phyloP scores from a whole-genome alignment of 2,113 vertebrate species.

The Nothobranchius kuhntae region DNA sequence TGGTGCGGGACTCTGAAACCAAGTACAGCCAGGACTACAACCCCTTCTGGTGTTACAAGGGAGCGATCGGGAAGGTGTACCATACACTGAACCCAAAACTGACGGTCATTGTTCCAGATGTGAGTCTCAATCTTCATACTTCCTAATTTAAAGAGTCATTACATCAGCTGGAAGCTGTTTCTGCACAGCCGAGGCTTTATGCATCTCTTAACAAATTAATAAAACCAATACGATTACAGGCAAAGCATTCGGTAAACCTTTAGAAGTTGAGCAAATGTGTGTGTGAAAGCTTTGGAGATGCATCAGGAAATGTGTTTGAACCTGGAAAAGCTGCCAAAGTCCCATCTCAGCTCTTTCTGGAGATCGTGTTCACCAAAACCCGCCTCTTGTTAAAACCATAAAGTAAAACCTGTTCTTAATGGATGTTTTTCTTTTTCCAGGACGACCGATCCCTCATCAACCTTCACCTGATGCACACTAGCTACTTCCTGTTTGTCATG shows the following conservation, averaged over 20 bases:
- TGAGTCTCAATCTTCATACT: constrained; percentile 75
- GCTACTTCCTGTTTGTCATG: constrained; percentile 99
- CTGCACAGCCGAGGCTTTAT: no score
- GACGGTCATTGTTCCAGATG: constrained; percentile 95
- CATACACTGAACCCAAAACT: constrained; percentile 96
- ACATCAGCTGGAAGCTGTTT: no score
- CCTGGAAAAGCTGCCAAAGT: neutral
- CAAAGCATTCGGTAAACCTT: no score
- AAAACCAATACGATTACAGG: no score
- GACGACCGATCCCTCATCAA: constrained; percentile 98
- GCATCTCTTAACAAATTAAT: no score
- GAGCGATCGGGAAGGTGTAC: constrained; percentile 96
- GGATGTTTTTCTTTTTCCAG: constrained; percentile 66
- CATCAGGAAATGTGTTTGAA: neutral
- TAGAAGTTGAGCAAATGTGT: no score
- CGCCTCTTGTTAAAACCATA: no score
- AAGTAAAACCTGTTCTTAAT: neutral
- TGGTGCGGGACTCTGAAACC: constrained; percentile 91
- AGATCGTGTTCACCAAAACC: neutral
- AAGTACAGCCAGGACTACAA: constrained; percentile 98
- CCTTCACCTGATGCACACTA: constrained; percentile 98
- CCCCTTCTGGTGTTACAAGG: constrained; percentile 99
- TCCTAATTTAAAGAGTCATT: no score
- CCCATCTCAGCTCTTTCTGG: neutral
- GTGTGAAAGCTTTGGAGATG: no score